Evolutionary conservation across 2,888 invertebrate species (phyloP), one percentile per base, ranked within the genome.

Genomic region (Balanococcus diminutus): DNA sequence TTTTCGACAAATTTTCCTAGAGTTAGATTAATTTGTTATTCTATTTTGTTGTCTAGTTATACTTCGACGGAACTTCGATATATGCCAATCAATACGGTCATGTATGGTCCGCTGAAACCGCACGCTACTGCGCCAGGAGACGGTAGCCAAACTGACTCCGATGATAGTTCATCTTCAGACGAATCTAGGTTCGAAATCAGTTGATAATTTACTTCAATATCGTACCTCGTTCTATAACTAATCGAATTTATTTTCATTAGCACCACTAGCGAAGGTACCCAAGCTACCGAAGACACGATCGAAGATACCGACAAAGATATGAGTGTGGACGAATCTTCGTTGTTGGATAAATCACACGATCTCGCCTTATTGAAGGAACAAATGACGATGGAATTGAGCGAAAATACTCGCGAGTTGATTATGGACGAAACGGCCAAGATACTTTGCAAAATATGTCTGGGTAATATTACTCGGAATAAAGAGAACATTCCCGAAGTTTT

Each of bases 61-160:
- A 94, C 95, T 1, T 91, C 96, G 6, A 93, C 94, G 16, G 97
- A 98, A 90, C 91, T 99, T 86, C 95, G 96, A 89, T 96, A 96
- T 89, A 94, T 98, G 91, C 99, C 99, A 0, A 90, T 99, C 82
- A 98, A 96, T 90, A 98, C 98, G 9, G 95, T 96, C 87, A 89
- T 97, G 86, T 94, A 94, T 88, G 93, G 93, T 46, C 92, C 92
- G 6, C 90, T 91, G 90, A 90, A 90, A 88, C 91, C 82, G 14
- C 82, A 61, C 16, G 32, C 28, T n/a, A 36, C 67, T 6, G 8
- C 4, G 3, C 32, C 32, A 19, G 72, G 25, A 25, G 82, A 86
- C 28, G 82, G 39, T 6, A 92, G 92, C 46, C 91, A 91, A 85
- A 91, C 91, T 0, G 91, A 91, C 87, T 90, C 91, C 0, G 91